A percentile compares a stretch with the other conserved stretches of the same genome.
Evolutionary conservation across 2,888 invertebrate genomes (phyloP).

Genomic region (Nephrocerus scutellatus): DNA sequence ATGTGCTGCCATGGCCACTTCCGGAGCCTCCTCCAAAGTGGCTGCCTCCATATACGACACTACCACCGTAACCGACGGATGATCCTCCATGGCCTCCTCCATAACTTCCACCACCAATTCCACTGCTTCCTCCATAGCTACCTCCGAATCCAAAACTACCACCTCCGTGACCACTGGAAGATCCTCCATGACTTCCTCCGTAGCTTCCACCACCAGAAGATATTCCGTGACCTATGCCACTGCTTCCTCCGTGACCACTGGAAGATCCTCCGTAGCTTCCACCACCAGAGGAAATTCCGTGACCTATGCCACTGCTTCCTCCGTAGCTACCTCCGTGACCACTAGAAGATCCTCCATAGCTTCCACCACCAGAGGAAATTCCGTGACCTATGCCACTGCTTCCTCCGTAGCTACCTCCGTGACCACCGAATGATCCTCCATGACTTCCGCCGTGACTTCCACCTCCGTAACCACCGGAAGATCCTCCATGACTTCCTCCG

Average conservation of each 20-base stretch:
- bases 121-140: neutral
- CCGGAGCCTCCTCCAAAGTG: slow-evolving; percentile 16
- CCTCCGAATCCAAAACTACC: slow-evolving; percentile 2
- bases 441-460: slow-evolving; percentile 6
- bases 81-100: slow-evolving; percentile 17
- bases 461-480: slow-evolving; percentile 15
- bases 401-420: slow-evolving; percentile 2
- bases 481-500: slow-evolving; percentile 22
- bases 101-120: slow-evolving; percentile 4
- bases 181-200: slow-evolving; percentile 15
- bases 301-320: slow-evolving; percentile 9
- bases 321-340: slow-evolving; percentile 16
- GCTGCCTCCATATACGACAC: slow-evolving; percentile 14
- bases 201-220: slow-evolving; percentile 12
- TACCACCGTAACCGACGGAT: slow-evolving; percentile 22
- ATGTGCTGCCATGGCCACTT: too few species aligned
- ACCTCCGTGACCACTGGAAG: slow-evolving; percentile 20
- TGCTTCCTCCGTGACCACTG: slow-evolving; percentile 11
- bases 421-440: slow-evolving; percentile 19
- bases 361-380: too few species aligned
- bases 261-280: slow-evolving; percentile 15
- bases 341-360: slow-evolving; percentile 15
- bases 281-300: too few species aligned
- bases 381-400: too few species aligned
- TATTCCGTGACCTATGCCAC: slow-evolving; percentile 8